Conservation (phyloP, 2,888 invertebrate species). For the Drosophila gaucha region DNA sequence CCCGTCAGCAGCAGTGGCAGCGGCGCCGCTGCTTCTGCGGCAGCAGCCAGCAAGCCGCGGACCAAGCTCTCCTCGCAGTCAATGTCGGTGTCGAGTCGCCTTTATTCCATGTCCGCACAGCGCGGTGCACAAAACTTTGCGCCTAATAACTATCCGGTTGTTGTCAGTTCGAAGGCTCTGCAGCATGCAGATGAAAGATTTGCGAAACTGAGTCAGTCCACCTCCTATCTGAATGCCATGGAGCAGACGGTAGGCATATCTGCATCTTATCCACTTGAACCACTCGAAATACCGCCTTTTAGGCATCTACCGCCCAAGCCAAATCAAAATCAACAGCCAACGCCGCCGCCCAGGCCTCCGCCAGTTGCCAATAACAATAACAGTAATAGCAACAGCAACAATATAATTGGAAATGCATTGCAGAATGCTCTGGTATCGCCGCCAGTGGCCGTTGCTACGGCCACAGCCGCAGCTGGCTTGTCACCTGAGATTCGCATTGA, state of each 20-base stretch:
- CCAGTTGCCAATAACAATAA: conserved; percentile 51
- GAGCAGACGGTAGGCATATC: conserved; percentile 71
- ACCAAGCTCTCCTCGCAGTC: conserved; percentile 84
- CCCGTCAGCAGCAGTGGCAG: conserved; percentile 47
- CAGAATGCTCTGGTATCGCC: conserved; percentile 59
- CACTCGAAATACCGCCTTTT: conserved; percentile 61
- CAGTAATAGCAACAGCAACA: conserved; percentile 24
- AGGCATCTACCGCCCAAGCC: conserved; percentile 71
- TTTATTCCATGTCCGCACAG: conserved; percentile 75
- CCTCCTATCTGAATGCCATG: conserved; percentile 82
- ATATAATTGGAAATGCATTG: conserved; percentile 29
- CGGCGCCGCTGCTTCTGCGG: conserved; percentile 7
- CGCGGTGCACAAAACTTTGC: conserved; percentile 48
- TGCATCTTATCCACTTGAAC: conserved; percentile 62
- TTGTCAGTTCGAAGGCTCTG: conserved; percentile 60
- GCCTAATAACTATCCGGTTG: conserved; percentile 41
- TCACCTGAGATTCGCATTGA: conserved; percentile 87
- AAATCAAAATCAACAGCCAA: conserved; percentile 67
- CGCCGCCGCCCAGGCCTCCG: conserved; percentile 66
- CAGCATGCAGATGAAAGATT: conserved; percentile 69
- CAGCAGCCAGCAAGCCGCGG: conserved; percentile 44
- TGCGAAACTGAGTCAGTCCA: conserved; percentile 83
- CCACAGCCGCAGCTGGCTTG: conserved; percentile 46
- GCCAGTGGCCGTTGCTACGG: conserved; percentile 47
- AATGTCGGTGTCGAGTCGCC: conserved; percentile 78